phyloP scores from a whole-genome alignment of 2,113 vertebrate species.

The Vulpes ferrilata region DNA sequence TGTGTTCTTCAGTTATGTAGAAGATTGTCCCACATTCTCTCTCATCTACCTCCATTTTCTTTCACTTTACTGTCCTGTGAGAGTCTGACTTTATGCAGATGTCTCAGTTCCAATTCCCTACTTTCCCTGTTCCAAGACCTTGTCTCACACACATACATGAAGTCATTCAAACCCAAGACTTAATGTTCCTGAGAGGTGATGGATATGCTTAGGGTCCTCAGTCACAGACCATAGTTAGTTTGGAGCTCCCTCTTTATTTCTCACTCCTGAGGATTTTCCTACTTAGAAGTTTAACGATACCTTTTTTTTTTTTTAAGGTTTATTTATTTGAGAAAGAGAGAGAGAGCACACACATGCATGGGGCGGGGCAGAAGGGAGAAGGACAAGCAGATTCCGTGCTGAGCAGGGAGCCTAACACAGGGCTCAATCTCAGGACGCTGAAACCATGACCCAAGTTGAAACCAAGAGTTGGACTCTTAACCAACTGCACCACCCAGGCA shows the following conservation, averaged over 20 bases:
- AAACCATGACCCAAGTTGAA: not conserved
- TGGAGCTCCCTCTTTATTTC: slow-evolving; percentile 47
- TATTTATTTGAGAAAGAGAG: not conserved
- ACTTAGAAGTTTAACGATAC: not conserved
- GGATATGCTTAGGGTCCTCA: not conserved
- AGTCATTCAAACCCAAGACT: not conserved
- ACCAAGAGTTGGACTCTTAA: too few species aligned
- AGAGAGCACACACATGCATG: too few species aligned
- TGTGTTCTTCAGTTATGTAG: not conserved
- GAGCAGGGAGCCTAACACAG: not conserved
- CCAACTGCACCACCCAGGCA: too few species aligned
- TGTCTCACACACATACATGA: not conserved
- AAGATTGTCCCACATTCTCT: not conserved
- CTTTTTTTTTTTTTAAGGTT: not conserved
- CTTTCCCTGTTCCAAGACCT: not conserved
- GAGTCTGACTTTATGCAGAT: not conserved
- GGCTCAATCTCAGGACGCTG: not conserved
- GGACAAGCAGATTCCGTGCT: not conserved
- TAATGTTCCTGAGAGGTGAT: not conserved
- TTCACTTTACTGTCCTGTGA: not conserved
- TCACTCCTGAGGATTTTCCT: slow-evolving; percentile 33
- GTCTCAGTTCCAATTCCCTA: not conserved
- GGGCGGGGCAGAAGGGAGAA: not conserved
- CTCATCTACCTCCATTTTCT: not conserved
- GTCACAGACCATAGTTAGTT: not conserved